Evolutionary conservation across 2,888 invertebrate genomes (phyloP).

Genomic region (Scaptomyza polygonia): DNA sequence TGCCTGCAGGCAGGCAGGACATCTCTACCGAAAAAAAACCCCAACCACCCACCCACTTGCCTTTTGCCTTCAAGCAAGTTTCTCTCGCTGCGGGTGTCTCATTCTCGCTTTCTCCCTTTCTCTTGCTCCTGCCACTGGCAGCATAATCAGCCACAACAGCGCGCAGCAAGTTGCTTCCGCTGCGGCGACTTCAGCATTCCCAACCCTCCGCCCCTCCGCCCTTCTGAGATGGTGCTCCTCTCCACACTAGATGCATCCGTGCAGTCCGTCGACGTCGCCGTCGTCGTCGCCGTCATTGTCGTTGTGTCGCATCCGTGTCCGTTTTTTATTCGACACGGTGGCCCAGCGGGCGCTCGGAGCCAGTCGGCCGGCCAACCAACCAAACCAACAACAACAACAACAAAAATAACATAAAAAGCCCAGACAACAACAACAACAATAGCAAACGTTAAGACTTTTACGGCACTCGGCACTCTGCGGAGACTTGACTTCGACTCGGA

Average conservation of each 20-base stretch:
- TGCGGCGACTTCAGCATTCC: slow-evolving; percentile 67
- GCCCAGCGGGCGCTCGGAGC: slow-evolving; percentile 52
- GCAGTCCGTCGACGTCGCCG: slow-evolving; percentile 42
- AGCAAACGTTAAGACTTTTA: background rate
- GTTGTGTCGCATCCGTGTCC: slow-evolving; percentile 57
- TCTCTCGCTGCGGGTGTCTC: slow-evolving; percentile 18
- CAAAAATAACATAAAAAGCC: slow-evolving; percentile 5
- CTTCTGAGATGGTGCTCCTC: slow-evolving; percentile 26
- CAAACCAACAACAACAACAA: slow-evolving; percentile 15
- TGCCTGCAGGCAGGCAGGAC: slow-evolving; percentile 53
- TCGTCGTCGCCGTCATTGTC: slow-evolving; percentile 3
- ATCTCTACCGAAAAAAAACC: too few species aligned
- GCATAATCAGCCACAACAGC: slow-evolving; percentile 82
- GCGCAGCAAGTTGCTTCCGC: slow-evolving; percentile 82
- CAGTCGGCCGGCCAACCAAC: slow-evolving; percentile 40
- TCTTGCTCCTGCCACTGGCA: slow-evolving; percentile 68
- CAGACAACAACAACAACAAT: slow-evolving; percentile 4
- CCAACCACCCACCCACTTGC: background rate
- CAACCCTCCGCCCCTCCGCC: background rate
- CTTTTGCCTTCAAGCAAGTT: background rate
- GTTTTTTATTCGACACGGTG: slow-evolving; percentile 59
- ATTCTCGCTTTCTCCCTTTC: background rate
- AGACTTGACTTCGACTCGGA: slow-evolving; percentile 23
- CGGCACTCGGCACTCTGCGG: slow-evolving; percentile 16
- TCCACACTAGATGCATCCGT: slow-evolving; percentile 68